These are phyloP conservation scores for Neostethus bicornis DNA, from an alignment of 2,797 vertebrate genomes.

Conservation along the genomic window DNA sequence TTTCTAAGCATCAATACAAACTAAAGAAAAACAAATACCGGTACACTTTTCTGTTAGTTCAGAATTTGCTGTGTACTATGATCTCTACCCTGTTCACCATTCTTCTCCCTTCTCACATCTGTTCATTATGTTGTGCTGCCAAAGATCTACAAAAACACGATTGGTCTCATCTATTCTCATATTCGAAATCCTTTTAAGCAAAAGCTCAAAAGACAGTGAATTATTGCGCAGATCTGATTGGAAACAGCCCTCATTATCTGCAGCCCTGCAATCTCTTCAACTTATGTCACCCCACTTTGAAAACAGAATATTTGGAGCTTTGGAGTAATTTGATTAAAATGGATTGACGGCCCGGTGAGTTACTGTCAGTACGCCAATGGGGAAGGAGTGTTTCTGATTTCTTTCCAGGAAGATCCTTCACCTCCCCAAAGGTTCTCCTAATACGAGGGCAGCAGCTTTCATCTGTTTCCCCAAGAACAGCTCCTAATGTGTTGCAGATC, in stretches of 20 bases:
- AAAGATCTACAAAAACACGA: constrained; percentile 28
- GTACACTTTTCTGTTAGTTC: constrained; percentile 33
- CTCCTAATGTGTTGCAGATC: constrained; percentile 77
- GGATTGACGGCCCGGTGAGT: constrained; percentile 68
- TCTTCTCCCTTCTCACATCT: constrained; percentile 44
- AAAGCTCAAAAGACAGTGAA: constrained; percentile 58
- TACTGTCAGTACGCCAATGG: constrained; percentile 70
- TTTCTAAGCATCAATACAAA: constrained; percentile 18
- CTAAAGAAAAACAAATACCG: constrained; percentile 55
- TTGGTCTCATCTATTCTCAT: constrained; percentile 52
- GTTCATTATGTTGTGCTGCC: constrained; percentile 38
- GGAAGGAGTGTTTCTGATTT: constrained; percentile 66
- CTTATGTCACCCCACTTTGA: constrained; percentile 66
- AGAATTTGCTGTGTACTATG: constrained; percentile 37
- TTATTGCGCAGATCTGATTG: constrained; percentile 62
- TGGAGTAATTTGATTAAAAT: constrained; percentile 73
- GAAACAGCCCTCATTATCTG: constrained; percentile 65
- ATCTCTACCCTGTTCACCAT: constrained; percentile 33
- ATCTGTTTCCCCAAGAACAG: constrained; percentile 62
- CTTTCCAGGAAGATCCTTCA: constrained; percentile 70
- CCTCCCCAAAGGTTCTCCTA: constrained; percentile 52
- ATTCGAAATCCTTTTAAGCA: constrained; percentile 46
- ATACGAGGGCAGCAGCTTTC: constrained; percentile 61
- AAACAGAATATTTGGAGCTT: constrained; percentile 69
- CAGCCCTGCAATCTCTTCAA: constrained; percentile 51